Evolutionary conservation across 2,888 invertebrate genomes (phyloP).

Genomic region (Lissocephala sabroskyi): DNA sequence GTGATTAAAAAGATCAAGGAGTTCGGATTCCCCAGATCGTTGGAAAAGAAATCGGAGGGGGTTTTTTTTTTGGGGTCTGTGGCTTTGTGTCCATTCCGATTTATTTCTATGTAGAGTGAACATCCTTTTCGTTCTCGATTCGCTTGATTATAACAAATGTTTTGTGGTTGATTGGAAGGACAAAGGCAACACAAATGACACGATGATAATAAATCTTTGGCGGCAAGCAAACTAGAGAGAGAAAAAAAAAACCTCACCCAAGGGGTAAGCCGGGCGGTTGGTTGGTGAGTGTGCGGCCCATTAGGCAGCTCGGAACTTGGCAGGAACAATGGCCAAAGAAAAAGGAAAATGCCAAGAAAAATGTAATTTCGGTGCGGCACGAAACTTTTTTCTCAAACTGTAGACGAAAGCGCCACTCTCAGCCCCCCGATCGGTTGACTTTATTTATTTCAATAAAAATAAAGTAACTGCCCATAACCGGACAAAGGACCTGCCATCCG

Average conservation of each 20-base stretch:
- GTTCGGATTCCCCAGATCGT: no score
- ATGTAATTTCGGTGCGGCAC: conserved; percentile 51
- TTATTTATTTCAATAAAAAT: conserved; percentile 58
- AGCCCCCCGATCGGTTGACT: conserved; percentile 35
- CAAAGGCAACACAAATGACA: conserved; percentile 39
- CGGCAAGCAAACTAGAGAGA: no score
- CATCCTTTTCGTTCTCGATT: no score
- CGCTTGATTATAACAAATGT: conserved; percentile 60
- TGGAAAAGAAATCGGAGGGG: no score
- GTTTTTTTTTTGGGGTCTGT: no score
- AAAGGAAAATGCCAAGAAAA: conserved; percentile 15
- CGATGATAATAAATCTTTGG: conserved; percentile 56
- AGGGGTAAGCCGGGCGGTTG: conserved; percentile 34
- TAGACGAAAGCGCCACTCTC: background rate
- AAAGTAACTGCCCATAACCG: conserved; percentile 45
- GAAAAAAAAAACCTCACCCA: background rate
- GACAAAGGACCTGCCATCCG: no score
- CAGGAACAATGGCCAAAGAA: no score
- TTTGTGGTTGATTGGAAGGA: conserved; percentile 26
- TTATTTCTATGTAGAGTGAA: no score
- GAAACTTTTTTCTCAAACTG: conserved; percentile 29
- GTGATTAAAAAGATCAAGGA: no score
- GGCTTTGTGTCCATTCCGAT: no score
- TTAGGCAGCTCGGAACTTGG: conserved; percentile 40
- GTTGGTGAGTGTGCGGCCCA: conserved; percentile 18